phyloP scores from a whole-genome alignment of 2,113 vertebrate genomes.

The Corydoras sp. region DNA sequence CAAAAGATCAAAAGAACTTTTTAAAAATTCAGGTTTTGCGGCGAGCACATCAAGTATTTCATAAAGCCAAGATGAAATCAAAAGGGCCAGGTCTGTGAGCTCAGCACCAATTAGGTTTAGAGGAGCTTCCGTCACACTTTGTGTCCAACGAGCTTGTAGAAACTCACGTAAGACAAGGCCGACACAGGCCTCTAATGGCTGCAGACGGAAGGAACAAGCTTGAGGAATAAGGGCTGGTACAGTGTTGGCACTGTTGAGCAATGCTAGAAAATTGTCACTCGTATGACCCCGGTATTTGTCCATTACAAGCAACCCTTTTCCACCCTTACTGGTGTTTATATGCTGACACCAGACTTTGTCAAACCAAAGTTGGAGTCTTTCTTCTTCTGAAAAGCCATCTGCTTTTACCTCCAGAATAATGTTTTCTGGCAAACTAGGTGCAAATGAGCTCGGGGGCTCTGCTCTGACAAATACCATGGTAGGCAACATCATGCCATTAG shows the following conservation, averaged over 20 bases:
- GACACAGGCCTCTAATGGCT: constrained; percentile 80
- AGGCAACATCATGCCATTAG: constrained; percentile 71
- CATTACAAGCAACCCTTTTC: constrained; percentile 72
- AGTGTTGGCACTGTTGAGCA: constrained; percentile 59
- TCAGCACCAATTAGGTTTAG: constrained; percentile 52
- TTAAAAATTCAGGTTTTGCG: constrained; percentile 63
- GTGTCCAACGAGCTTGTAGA: constrained; percentile 80
- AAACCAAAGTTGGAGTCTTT: constrained; percentile 71
- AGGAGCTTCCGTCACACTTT: constrained; percentile 56
- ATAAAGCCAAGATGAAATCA: constrained; percentile 77
- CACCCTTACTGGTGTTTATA: constrained; percentile 49
- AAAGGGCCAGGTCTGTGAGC: constrained; percentile 62
- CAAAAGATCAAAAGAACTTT: constrained; percentile 74
- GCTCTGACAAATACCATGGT: constrained; percentile 65
- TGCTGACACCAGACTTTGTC: constrained; percentile 68
- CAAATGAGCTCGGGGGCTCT: constrained; percentile 8
- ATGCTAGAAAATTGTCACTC: constrained; percentile 59
- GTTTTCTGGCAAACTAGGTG: constrained; percentile 45
- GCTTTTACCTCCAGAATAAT: constrained; percentile 66
- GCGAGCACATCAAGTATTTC: constrained; percentile 69
- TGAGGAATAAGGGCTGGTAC: constrained; percentile 70
- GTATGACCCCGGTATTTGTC: constrained; percentile 78
- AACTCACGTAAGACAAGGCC: constrained; percentile 76
- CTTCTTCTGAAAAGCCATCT: constrained; percentile 65
- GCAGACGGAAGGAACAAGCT: constrained; percentile 74